Base-by-base conservation (phyloP, 2,888 invertebrate species). In the Mellilla xanthometata region DNA sequence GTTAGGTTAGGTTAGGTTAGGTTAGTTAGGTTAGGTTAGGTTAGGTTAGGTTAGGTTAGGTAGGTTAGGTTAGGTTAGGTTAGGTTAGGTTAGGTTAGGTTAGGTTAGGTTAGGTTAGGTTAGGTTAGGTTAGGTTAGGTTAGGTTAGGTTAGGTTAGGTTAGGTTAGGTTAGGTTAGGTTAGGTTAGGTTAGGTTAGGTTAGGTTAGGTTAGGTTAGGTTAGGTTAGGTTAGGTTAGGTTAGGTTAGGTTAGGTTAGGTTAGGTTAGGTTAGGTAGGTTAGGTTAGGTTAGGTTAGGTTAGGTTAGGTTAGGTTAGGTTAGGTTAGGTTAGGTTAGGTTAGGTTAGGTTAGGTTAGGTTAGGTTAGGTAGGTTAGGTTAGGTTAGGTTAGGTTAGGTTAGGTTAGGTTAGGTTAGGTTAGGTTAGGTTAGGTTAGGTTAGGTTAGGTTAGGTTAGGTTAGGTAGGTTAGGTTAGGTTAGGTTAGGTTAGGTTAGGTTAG, bases 1-100 rank as follows among this genome's bases (percentile, higher is more conserved):
- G 47, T 47, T 46, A 46, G 46, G 46, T 40, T 46, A 32, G 44
- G 41, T 47, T 29, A 29, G 29, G 29, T 29, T 29, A 29, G 29
- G 29, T 29, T 29, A 29, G 29, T 29, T 29, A 29, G 29, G 12
- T 29, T 29, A 29, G 29, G 29, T 29, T 29, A 29, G 29, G 29
- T 29, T 29, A 29, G 29, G 29, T 29, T 29, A 29, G 29, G 29
- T 29, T 29, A 29, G 29, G 29, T 29, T 29, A 29, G 29, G 29
- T 29, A 12, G 29, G 29, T 29, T 29, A 29, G 29, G 29, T 29
- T 29, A 29, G 29, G 29, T 29, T 29, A 29, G 29, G 29, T 29
- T 29, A 29, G 29, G 29, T 29, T 29, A 29, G 29, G 29, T 29
- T 29, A 29, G 29, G 29, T 29, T 29, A 29, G 29, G 29, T 29